Evolutionary conservation across 2,888 invertebrate genomes (phyloP).

Genomic region (Parascotia fuliginaria): DNA sequence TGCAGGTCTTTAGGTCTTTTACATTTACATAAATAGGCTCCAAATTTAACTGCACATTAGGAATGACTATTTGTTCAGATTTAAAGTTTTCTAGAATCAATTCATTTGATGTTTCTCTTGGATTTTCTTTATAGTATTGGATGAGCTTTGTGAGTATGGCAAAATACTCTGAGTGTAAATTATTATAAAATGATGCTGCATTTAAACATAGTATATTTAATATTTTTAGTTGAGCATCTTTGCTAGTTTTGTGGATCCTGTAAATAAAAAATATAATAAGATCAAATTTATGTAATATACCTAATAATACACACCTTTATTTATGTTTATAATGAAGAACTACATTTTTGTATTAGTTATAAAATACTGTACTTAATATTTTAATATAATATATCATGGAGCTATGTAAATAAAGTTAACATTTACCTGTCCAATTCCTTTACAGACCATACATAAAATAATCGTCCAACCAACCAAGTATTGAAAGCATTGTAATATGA

Average conservation of each 20-base stretch:
- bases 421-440: conserved; percentile 81
- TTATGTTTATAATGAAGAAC: too few relatives aligned
- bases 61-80: conserved; percentile 67
- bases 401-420: too few relatives aligned
- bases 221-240: conserved; percentile 85
- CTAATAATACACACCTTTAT: too few relatives aligned
- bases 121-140: conserved; percentile 67
- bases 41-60: conserved; percentile 70
- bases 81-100: conserved; percentile 75
- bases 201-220: conserved; percentile 80
- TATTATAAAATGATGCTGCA: conserved; percentile 78
- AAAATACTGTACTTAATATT: too few relatives aligned
- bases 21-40: conserved; percentile 73
- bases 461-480: conserved; percentile 88
- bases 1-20: conserved; percentile 63
- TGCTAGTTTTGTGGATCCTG: conserved; percentile 81
- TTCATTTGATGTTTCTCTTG: conserved; percentile 33
- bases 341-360: too few relatives aligned
- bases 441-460: conserved; percentile 87
- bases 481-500: conserved; percentile 85
- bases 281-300: too few relatives aligned
- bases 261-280: conserved; percentile 53
- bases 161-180: conserved; percentile 79
- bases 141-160: conserved; percentile 70
- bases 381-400: too few relatives aligned